phyloP scores from a whole-genome alignment of 1,140 invertebrate species.

The Micrasema minimum region DNA sequence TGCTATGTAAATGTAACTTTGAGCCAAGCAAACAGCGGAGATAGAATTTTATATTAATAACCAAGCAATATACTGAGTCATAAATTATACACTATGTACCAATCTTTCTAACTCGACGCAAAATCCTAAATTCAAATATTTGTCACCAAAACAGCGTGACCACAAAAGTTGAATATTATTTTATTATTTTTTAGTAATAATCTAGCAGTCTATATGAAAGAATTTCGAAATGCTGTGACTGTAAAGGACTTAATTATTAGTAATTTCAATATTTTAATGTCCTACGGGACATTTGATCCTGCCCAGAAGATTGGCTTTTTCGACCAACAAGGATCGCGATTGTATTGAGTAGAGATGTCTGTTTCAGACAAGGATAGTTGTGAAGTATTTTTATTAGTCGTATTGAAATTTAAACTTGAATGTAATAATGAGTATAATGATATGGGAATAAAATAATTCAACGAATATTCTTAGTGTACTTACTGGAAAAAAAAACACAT shows the following conservation, averaged over 20 bases:
- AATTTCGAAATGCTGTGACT: constrained; percentile 36
- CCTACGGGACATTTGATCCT: constrained; percentile 11
- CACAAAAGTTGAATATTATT: too few relatives aligned
- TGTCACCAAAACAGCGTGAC: too few relatives aligned
- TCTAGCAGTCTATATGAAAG: constrained; percentile 31
- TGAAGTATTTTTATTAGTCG: constrained; percentile 40
- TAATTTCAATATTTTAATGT: constrained; percentile 27
- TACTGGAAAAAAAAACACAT: not conserved
- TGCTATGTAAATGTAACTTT: too few relatives aligned
- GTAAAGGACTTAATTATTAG: constrained; percentile 31
- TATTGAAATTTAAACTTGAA: constrained; percentile 28
- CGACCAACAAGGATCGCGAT: constrained; percentile 5
- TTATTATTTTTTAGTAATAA: constrained; percentile 26
- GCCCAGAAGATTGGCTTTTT: constrained; percentile 15
- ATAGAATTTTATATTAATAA: too few relatives aligned
- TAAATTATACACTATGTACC: too few relatives aligned
- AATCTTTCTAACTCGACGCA: too few relatives aligned
- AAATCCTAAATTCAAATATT: too few relatives aligned
- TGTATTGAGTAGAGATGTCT: not conserved
- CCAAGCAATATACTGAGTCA: too few relatives aligned
- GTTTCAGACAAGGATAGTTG: constrained; percentile 15
- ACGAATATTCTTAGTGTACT: constrained; percentile 35
- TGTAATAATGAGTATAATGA: constrained; percentile 34
- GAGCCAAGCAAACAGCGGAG: too few relatives aligned
- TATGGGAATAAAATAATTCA: constrained; percentile 36